These are phyloP conservation scores for Petrolisthes manimaculis DNA, from an alignment of 2,888 invertebrate genomes.

Conservation along the genomic window DNA sequence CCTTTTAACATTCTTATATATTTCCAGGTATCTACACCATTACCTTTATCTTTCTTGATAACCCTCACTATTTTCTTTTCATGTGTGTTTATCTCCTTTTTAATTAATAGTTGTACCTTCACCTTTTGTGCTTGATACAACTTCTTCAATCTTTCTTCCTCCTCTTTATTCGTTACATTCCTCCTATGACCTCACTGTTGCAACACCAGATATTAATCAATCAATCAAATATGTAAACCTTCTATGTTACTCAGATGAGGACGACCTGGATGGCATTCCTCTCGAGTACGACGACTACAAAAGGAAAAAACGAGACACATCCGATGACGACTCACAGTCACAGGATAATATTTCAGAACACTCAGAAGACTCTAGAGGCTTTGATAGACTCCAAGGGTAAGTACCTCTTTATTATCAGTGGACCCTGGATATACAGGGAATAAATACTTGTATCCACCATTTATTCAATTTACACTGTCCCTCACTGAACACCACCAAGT, in stretches of 20 bases:
- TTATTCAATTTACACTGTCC: too few species aligned
- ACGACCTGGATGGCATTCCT: constrained; percentile 75
- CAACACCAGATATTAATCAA: too few species aligned
- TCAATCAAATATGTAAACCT: constrained; percentile 48
- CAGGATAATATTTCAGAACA: constrained; percentile 64
- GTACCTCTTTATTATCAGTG: neutral
- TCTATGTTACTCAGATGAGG: constrained; percentile 70
- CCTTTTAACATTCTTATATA: neutral
- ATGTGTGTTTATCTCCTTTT: too few species aligned
- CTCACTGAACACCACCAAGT: too few species aligned
- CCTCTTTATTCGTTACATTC: neutral
- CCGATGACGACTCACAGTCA: constrained; percentile 58
- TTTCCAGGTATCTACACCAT: too few species aligned
- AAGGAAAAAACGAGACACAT: constrained; percentile 54
- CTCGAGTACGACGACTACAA: constrained; percentile 65
- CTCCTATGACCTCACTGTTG: neutral
- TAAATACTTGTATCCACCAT: too few species aligned
- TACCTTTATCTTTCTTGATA: too few species aligned
- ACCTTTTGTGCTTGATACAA: neutral
- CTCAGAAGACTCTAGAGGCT: constrained; percentile 61
- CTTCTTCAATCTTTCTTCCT: neutral
- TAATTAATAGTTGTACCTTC: too few species aligned
- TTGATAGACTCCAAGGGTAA: constrained; percentile 64
- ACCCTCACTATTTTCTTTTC: too few species aligned
- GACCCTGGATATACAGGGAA: too few species aligned